phyloP scores from a whole-genome alignment of 1,140 invertebrate genomes.

The Maniola jurtina region DNA sequence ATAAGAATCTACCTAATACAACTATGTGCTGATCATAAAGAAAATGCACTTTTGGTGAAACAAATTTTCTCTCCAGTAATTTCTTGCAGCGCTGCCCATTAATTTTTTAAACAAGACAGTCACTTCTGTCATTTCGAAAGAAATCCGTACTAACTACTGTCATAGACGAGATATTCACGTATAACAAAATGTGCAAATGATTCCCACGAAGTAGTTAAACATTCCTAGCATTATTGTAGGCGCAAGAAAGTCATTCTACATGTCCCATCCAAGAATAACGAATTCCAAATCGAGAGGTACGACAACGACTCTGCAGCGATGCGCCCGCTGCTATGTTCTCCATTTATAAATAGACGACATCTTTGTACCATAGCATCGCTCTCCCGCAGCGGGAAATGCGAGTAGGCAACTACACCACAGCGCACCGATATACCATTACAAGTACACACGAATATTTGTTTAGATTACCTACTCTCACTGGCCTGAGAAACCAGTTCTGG shows the following conservation, averaged over 20 bases:
- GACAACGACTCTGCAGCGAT: conserved; percentile 31
- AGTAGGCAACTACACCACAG: conserved; percentile 37
- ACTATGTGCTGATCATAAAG: too few species aligned
- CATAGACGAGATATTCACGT: too few species aligned
- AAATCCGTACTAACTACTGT: not conserved
- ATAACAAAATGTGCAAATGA: not conserved
- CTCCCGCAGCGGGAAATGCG: conserved; percentile 68
- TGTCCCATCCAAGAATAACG: conserved; percentile 11
- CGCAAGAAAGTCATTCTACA: conserved; percentile 9
- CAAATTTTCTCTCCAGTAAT: too few species aligned
- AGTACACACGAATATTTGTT: conserved; percentile 51
- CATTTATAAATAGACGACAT: conserved; percentile 73
- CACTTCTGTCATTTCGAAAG: not conserved
- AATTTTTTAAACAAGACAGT: too few species aligned
- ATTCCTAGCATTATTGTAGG: conserved; percentile 1
- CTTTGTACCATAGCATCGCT: conserved; percentile 67
- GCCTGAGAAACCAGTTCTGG: conserved; percentile 4
- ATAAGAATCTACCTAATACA: too few species aligned
- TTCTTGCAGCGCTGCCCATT: too few species aligned
- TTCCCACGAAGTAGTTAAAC: conserved; percentile 4
- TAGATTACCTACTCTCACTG: conserved; percentile 42
- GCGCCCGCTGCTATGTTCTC: conserved; percentile 54
- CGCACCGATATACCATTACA: conserved; percentile 37
- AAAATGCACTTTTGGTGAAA: too few species aligned
- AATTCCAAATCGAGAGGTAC: conserved; percentile 11